Evolutionary conservation across 2,797 vertebrate species (phyloP), one percentile per base, ranked within the genome.

Genomic region (Eleutherodactylus coqui): DNA sequence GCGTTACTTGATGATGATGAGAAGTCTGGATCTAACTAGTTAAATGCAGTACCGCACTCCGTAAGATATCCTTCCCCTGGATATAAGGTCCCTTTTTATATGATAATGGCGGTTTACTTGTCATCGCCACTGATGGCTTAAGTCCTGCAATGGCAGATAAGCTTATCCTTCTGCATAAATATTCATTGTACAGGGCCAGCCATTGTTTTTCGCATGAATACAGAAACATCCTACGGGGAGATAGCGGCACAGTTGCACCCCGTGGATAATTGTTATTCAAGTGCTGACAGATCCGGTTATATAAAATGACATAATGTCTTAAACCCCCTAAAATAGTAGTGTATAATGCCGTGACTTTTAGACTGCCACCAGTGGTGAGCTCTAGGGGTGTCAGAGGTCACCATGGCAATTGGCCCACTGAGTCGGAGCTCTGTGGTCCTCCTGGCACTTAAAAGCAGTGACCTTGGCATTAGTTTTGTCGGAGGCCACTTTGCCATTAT

Each of bases 141-240:
- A 75, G 82, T 83, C 51, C 53, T 83, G 82, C 82, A 27, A 0
- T 6, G 19, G 72, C 82, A 58, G 82, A 84, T 84, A 84, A 84
- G 82, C 82, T 62, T 75, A 75, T 62, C 55, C 72, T 62, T 34
- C 19, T 4, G 4, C 45, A 85, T 78, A 69, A 78, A 85, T 78
- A 85, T 85, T 85, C 75, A 85, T 85, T 5, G 60, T 38, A 43
- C 13, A 13, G 27, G 49, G 24, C 41, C 29, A 43, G 17, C 75
- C 36, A 78, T 85, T 85, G 83, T 78, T 84, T 53, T 67, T 58
- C 4, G 4, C 34, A 58, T 85, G 38, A 69, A 70, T 78, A 41
- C 47, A 38, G 75, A 85, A 77, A 27, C 21, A 41, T 36, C 21
- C 47, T 79, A 36, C 45, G 43, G 47, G 83, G 75, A 51, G 72